These are phyloP conservation scores for Apocheima hispidaria DNA, from an alignment of 2,888 invertebrate genomes.

Conservation along the genomic window DNA sequence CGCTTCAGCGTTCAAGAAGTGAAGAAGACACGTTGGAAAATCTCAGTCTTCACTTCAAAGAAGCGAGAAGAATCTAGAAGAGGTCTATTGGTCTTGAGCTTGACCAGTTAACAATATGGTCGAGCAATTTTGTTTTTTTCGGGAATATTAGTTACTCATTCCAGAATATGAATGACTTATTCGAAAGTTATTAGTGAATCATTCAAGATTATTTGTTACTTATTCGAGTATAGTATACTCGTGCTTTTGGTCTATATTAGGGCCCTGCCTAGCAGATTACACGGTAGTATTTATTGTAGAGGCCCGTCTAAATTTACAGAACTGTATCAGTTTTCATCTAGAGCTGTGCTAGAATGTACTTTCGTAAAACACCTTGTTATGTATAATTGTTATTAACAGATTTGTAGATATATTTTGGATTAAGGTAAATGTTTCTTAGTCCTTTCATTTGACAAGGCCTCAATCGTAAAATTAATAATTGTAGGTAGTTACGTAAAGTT, in stretches of 20 bases:
- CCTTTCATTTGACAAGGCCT: conserved; percentile 16
- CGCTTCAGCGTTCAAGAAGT: neutral
- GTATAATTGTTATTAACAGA: conserved; percentile 2
- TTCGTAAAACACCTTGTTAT: neutral
- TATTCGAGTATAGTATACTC: neutral
- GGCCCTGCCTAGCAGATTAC: conserved; percentile 69
- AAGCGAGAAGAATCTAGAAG: conserved; percentile 1
- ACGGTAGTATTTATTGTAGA: conserved; percentile 59
- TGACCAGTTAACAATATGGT: neutral
- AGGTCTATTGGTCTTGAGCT: neutral
- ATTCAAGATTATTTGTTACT: no score
- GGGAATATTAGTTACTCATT: no score
- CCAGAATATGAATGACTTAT: no score
- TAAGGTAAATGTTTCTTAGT: neutral
- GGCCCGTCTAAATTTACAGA: conserved; percentile 19
- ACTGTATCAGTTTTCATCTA: neutral
- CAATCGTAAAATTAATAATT: conserved; percentile 20
- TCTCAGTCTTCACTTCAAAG: neutral
- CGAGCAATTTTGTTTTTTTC: neutral
- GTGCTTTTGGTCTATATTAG: conserved; percentile 65
- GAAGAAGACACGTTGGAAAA: neutral
- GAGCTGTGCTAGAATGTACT: neutral
- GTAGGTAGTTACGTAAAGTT: conserved; percentile 41
- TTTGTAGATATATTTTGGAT: conserved; percentile 2
- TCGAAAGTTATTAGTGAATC: no score